phyloP scores from a whole-genome alignment of 2,888 invertebrate genomes.

The Cactoblastis cactorum region DNA sequence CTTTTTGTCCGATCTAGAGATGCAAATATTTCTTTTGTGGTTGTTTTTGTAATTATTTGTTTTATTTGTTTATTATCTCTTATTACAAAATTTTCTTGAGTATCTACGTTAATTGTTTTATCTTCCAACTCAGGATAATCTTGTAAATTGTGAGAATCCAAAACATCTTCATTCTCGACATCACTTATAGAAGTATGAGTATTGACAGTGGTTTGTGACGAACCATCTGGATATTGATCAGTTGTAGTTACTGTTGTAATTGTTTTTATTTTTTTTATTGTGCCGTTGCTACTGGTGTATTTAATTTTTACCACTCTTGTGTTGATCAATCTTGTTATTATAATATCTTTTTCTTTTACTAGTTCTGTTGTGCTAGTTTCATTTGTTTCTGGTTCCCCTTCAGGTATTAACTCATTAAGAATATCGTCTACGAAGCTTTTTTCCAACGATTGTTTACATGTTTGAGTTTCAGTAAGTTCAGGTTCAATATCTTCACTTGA shows the following conservation, averaged over 20 bases:
- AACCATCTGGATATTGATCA: conserved; percentile 63
- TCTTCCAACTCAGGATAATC: conserved; percentile 46
- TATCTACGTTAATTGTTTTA: conserved; percentile 50
- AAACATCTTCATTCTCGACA: conserved; percentile 34
- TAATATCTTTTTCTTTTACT: conserved; percentile 39
- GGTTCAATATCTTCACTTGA: neutral
- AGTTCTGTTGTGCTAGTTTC: conserved; percentile 38
- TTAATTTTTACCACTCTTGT: conserved; percentile 51
- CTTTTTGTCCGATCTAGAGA: conserved; percentile 44
- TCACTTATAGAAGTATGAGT: conserved; percentile 57
- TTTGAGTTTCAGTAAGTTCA: neutral
- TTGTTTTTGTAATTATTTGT: conserved; percentile 61
- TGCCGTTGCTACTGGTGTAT: conserved; percentile 40
- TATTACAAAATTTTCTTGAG: conserved; percentile 39
- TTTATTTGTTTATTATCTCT: conserved; percentile 49
- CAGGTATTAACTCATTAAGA: conserved; percentile 33
- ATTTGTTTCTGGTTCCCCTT: conserved; percentile 39
- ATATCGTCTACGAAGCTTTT: conserved; percentile 31
- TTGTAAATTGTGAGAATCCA: conserved; percentile 32
- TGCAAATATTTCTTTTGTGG: conserved; percentile 57
- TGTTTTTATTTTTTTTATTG: conserved; percentile 47
- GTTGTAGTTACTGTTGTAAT: conserved; percentile 53
- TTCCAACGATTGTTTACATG: conserved; percentile 18
- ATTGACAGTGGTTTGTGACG: conserved; percentile 48
- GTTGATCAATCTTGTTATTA: conserved; percentile 42